A percentile compares a stretch with the other conserved stretches of the same genome.
Evolutionary conservation across 2,113 vertebrate genomes (phyloP).

Genomic region (Rutilus rutilus): DNA sequence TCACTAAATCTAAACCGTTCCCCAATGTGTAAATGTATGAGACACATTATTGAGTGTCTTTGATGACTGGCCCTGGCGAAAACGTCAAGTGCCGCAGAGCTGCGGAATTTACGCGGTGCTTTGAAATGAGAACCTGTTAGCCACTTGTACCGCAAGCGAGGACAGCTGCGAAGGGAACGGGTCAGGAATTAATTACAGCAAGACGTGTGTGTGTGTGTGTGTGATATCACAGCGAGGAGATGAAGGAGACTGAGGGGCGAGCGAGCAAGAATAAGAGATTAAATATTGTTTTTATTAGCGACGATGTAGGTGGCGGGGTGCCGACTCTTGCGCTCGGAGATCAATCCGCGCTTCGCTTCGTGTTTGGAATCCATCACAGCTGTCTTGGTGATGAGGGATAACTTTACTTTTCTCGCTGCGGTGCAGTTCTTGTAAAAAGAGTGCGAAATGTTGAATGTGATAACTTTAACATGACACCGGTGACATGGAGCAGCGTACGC

Average conservation of each 20-base stretch:
- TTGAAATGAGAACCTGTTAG: conserved; percentile 79
- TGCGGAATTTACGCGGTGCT: conserved; percentile 71
- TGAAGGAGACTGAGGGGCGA: conserved; percentile 59
- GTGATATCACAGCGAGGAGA: conserved; percentile 64
- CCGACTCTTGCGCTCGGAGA: conserved; percentile 63
- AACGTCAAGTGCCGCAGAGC: conserved; percentile 47
- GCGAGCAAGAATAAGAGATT: conserved; percentile 58
- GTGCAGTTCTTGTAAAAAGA: conserved; percentile 49
- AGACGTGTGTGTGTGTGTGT: conserved; percentile 61
- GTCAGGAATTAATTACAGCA: conserved; percentile 76
- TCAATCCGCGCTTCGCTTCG: conserved; percentile 67
- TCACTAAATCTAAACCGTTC: conserved; percentile 76
- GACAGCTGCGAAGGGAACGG: conserved; percentile 72
- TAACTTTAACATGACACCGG: conserved; percentile 34
- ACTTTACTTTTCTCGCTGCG: conserved; percentile 66
- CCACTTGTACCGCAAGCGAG: conserved; percentile 74
- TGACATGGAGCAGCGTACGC: conserved; percentile 26
- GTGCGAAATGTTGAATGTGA: conserved; percentile 45
- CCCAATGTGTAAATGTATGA: conserved; percentile 79
- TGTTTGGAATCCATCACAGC: conserved; percentile 72
- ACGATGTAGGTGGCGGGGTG: conserved; percentile 75
- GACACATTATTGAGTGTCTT: conserved; percentile 77
- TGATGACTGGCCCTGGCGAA: conserved; percentile 73
- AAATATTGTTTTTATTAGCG: conserved; percentile 80
- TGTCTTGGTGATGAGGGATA: conserved; percentile 72